Base-by-base conservation (phyloP, 2,888 invertebrate species). In the Agapetus fuscipes region DNA sequence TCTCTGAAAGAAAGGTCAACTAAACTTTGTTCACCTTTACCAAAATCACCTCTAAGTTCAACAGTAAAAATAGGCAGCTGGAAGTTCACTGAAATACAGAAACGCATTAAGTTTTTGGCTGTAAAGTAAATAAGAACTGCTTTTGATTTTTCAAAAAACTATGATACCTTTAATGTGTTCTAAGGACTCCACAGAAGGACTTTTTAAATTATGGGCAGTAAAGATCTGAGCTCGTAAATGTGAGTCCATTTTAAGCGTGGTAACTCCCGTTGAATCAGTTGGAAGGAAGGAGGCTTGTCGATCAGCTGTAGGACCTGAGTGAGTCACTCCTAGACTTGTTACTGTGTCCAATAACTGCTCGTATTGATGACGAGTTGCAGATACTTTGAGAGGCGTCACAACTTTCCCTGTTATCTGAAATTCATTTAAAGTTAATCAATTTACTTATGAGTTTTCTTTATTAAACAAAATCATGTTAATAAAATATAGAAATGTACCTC, bases 1-100 rank as follows among this genome's bases (percentile, higher is more conserved):
- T 93, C 88, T 28, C 83, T 68, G 62, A 91, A 86, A 1, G 84
- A 83, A 10, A 94, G 68, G 55, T 87, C 83, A 9, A 93, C 89
- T n/a, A 93, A 61, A 16, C 83, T 81, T 51, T 82, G 78, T 54
- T 86, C 83, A 14, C 78, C 78, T 20, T 61, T 66, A 4, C 77
- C 76, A 30, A 75, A 59, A 56, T 80, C 83, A 35, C 83, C 84
- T 45, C 80, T 76, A 16, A 90, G 61, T 55, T 86, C 82, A 35
- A 89, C 76, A 42, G 81, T 81, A 49, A 88, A 74, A 15, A 75
- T 72, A 0, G 86, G 79, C 28, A 89, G 63, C 50, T 84, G 81
- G 55, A 89, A 87, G 12, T 73, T 62, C 6, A 83, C 80, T 71
- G 52, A 3, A 34, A 34, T 31, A 12, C n/a, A n/a, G n/a, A n/a